Percentiles rank a stretch among this genome's conserved stretches.
phyloP scores from a whole-genome alignment of 2,888 invertebrate genomes.

The Eupeodes luniger region DNA sequence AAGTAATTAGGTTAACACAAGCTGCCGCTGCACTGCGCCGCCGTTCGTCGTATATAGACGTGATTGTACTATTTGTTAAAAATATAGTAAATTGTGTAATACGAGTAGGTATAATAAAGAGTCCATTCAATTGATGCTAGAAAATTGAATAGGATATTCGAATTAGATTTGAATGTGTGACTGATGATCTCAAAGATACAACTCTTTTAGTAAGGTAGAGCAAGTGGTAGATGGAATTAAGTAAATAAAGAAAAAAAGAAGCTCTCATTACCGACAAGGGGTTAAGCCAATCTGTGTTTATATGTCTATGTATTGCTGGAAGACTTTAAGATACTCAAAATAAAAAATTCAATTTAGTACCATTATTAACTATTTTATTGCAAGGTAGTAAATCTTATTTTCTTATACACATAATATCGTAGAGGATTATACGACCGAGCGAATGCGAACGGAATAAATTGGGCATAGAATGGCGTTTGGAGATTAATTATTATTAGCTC shows the following conservation, averaged over 20 bases:
- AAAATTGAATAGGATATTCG: conserved; percentile 47
- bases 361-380: conserved; percentile 33
- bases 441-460: neutral
- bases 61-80: conserved; percentile 76
- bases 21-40: neutral
- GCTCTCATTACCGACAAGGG: conserved; percentile 19
- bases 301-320: neutral
- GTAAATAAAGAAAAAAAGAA: neutral
- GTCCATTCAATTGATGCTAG: conserved; percentile 12
- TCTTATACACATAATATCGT: neutral
- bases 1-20: conserved; percentile 76
- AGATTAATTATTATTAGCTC: neutral
- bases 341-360: conserved; percentile 16
- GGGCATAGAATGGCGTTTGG: conserved; percentile 6
- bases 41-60: conserved; percentile 19
- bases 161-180: conserved; percentile 63
- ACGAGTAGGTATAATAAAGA: neutral
- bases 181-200: conserved; percentile 57
- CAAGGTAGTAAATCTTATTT: conserved; percentile 32
- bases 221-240: neutral
- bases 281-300: neutral
- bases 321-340: conserved; percentile 15
- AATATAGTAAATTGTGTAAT: conserved; percentile 71
- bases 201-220: neutral
- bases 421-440: conserved; percentile 28